phyloP scores from a whole-genome alignment of 1,140 invertebrate genomes.

The Drosophila carrolli region DNA sequence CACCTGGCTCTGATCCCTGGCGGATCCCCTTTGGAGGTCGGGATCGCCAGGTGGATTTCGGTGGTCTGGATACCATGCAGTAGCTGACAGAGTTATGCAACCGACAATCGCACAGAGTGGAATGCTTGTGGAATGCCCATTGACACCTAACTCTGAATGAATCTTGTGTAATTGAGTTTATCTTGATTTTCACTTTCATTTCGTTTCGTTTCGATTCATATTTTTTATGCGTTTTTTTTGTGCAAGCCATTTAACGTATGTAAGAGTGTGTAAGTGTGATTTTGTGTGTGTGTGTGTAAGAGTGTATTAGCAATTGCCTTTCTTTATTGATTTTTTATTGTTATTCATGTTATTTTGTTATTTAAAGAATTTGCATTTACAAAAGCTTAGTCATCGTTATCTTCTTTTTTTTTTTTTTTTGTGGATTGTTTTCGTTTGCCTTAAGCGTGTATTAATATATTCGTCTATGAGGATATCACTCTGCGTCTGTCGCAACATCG shows the following conservation, averaged over 20 bases:
- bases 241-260: slow-evolving; percentile 71
- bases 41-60: slow-evolving; percentile 10
- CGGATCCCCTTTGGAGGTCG: slow-evolving; percentile 1
- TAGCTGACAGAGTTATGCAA: slow-evolving; percentile 83
- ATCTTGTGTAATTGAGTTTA: slow-evolving; percentile 64
- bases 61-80: slow-evolving; percentile 59
- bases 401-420: slow-evolving; percentile 21
- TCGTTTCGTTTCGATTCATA: slow-evolving; percentile 30
- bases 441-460: slow-evolving; percentile 83
- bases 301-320: slow-evolving; percentile 48
- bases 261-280: slow-evolving; percentile 36
- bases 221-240: slow-evolving; percentile 56
- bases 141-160: slow-evolving; percentile 83
- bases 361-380: slow-evolving; percentile 70
- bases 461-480: slow-evolving; percentile 81
- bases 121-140: slow-evolving; percentile 77
- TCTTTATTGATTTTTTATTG: slow-evolving; percentile 57
- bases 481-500: slow-evolving; percentile 61
- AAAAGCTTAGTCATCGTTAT: slow-evolving; percentile 63
- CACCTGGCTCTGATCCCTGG: slow-evolving; percentile 6
- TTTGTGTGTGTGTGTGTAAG: slow-evolving; percentile 38
- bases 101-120: slow-evolving; percentile 72
- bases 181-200: slow-evolving; percentile 39
- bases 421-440: slow-evolving; percentile 44
- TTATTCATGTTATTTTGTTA: slow-evolving; percentile 53